Base-by-base conservation (phyloP, 2,888 invertebrate species). In the Eurois occulta region DNA sequence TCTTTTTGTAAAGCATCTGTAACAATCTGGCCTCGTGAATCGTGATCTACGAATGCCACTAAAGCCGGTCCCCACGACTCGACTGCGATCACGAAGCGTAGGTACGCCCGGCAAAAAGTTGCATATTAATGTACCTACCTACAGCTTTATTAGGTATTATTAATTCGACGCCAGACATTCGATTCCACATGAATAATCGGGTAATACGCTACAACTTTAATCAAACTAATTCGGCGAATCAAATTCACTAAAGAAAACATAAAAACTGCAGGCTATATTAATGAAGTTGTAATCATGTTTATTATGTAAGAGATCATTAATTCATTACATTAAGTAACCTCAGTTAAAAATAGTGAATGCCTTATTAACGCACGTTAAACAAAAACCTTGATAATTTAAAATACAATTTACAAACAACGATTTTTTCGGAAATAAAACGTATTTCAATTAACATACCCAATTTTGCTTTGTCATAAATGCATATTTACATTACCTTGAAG, bases 41-140 rank as follows among this genome's bases (percentile, higher is more conserved):
- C 86, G 87, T 86, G 86, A 83, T 83, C 79, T 78, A 81, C 80
- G 81, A 88, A 86, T 75, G 72, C 86, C 74, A 87, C 62, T 85
- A 80, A 85, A 77, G 79, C 84, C 74, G 84, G 89, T 86, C 87
- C 84, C 84, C 85, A 85, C 82, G 76, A 81, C 58, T 65, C 24
- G n/a, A 62, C 66, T 58, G 58, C 67, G 60, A 72, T 64, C 85
- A 86, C 83, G 78, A 80, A 72, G 60, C 55, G 64, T 77, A 72
- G 72, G 71, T 77, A 72, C 75, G 71, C 71, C 28, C 68, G 71
- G 65, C 87, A 83, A 85, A 88, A 90, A 90, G 72, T 80, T 87
- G 80, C 84, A 88, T 87, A 89, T 84, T 86, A 84, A 89, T 83
- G 38, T 77, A 72, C 65, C 41, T 77, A 72, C 65, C 41, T 65